Base-by-base conservation (phyloP, 2,797 vertebrate genomes). In the Darevskia mixta region DNA sequence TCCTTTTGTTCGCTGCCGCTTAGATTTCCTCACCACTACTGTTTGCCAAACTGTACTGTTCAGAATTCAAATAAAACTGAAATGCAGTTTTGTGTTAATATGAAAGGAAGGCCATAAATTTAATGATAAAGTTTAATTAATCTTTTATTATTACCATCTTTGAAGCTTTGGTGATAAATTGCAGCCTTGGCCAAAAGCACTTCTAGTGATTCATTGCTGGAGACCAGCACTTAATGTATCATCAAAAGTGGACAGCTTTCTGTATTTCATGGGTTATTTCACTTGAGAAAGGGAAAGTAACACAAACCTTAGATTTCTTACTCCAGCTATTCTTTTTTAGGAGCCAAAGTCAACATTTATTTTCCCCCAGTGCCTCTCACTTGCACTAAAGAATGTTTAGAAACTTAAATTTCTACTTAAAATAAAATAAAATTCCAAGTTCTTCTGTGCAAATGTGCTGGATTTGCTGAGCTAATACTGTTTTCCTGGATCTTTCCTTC, bases 401-500 rank as follows among this genome's bases (percentile, higher is more conserved):
- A 96, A 97, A 96, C 95, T 97, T 95, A 95, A 96, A 95, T 96
- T 96, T 97, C 93, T 95, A 87, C 94, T 66, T 66, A 64, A 45
- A 72, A 20, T 35, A 45, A 77, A 75, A 43, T 72, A 17, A 77
- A 79, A 96, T 71, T 88, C 96, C 92, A 93, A 96, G 92, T 96
- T 97, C 67, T 96, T 96, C 95, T 97, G 96, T 97, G 96, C 95
- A 89, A 96, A 94, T 95, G 96, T 97, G 94, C 96, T 95, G 93
- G 89, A 95, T 97, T 95, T 97, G 95, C 96, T 94, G 94, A 96
- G 97, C 98, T 98, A 98, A 98, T 97, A 95, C 95, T 98, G 95
- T 98, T 97, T 98, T 98, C 97, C 97, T 96, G 97, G 96, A 97
- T 98, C 95, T 97, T 97, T 97, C 97, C 96, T 97, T 97, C 94